These are phyloP conservation scores for Andrena trimmerana DNA, from an alignment of 2,888 invertebrate genomes.

Conservation along the genomic window DNA sequence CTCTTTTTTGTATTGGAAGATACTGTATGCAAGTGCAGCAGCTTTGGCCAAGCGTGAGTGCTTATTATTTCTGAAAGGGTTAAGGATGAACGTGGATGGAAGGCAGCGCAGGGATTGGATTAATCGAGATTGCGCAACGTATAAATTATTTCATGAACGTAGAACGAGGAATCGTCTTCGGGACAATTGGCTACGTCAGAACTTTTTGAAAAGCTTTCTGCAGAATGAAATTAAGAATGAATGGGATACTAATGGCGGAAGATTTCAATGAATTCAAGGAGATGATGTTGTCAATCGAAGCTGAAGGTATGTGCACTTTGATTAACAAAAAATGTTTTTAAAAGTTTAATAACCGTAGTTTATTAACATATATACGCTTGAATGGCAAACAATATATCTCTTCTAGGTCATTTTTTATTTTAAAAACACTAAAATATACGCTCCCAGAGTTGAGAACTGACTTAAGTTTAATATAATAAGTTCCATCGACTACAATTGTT, in stretches of 20 bases:
- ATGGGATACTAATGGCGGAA: neutral
- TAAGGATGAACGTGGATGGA: neutral
- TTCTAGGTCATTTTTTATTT: too few relatives aligned
- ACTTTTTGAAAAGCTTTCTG: slow-evolving; percentile 2
- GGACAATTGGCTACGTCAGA: neutral
- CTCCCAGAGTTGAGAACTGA: too few relatives aligned
- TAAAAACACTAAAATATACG: too few relatives aligned
- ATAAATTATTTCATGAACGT: neutral
- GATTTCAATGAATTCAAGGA: neutral
- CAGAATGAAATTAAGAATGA: neutral
- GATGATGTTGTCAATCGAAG: too few relatives aligned
- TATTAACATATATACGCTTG: too few relatives aligned
- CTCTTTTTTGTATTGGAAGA: neutral
- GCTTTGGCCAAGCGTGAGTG: neutral
- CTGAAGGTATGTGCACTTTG: too few relatives aligned
- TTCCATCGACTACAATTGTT: too few relatives aligned
- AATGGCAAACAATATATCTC: too few relatives aligned
- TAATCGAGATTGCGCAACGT: neutral
- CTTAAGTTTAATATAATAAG: too few relatives aligned
- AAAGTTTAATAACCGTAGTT: too few relatives aligned
- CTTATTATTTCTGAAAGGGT: neutral
- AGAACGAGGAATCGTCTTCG: too few relatives aligned
- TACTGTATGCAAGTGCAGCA: neutral
- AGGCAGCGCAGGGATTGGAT: neutral
- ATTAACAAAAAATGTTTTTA: too few relatives aligned